Conservation (phyloP, 2,113 vertebrate genomes). For the Tonatia bakeri region DNA sequence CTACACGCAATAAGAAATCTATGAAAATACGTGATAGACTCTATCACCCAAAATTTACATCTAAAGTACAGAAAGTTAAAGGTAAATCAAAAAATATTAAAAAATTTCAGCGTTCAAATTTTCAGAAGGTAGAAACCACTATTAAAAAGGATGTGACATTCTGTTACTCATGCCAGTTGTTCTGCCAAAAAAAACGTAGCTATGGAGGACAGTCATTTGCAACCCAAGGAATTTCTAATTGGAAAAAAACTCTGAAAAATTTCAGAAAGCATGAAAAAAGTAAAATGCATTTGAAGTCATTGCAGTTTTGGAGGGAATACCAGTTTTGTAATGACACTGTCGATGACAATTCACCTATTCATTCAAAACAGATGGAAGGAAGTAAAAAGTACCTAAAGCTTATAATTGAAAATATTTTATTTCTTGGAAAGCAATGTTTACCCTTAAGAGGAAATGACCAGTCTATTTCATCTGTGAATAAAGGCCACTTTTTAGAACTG, state of each 20-base stretch:
- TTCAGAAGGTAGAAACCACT: not conserved
- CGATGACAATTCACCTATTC: conserved; percentile 21
- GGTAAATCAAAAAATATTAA: conserved; percentile 19
- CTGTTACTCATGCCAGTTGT: conserved; percentile 70
- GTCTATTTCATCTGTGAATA: conserved; percentile 66
- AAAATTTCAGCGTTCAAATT: conserved; percentile 49
- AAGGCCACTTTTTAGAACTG: conserved; percentile 74
- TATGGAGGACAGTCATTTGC: conserved; percentile 32
- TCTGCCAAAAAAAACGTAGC: conserved; percentile 59
- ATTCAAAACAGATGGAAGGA: conserved; percentile 53
- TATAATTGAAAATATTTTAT: conserved; percentile 73
- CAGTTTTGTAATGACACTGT: conserved; percentile 51
- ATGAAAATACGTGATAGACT: conserved; percentile 15
- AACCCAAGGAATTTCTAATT: conserved; percentile 47
- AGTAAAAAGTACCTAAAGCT: conserved; percentile 67
- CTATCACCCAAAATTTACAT: not conserved
- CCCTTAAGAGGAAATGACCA: conserved; percentile 43
- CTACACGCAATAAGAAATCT: conserved; percentile 19
- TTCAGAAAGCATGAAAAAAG: conserved; percentile 73
- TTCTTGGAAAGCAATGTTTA: conserved; percentile 72
- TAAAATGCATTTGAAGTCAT: conserved; percentile 68
- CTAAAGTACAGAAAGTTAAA: conserved; percentile 53
- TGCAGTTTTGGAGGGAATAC: conserved; percentile 67
- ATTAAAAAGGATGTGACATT: conserved; percentile 54
- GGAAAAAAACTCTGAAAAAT: conserved; percentile 63